Evolutionary conservation across 1,140 invertebrate genomes (phyloP).

Genomic region (Aphelinus atriplicis): DNA sequence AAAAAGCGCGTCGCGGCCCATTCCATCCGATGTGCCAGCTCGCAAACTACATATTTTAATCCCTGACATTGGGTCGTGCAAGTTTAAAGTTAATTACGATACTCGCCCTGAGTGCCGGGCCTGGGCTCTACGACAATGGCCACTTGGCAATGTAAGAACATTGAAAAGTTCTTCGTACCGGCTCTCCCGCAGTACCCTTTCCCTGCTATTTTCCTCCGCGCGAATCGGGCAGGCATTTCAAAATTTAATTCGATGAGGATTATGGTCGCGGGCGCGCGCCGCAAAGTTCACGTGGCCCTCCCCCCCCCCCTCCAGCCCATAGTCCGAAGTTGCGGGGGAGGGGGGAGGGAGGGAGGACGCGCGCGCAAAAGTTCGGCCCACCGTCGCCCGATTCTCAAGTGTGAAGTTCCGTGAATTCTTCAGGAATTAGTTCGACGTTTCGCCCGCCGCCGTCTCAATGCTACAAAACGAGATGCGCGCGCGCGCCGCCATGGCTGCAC

Average conservation of each 20-base stretch:
- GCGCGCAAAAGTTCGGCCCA: not conserved
- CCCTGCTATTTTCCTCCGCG: not conserved
- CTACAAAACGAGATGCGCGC: not conserved
- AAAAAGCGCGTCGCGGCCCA: not conserved
- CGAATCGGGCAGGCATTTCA: slow-evolving; percentile 2
- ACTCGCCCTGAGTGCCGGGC: not conserved
- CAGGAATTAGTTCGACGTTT: slow-evolving; percentile 8
- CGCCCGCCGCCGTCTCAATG: not conserved
- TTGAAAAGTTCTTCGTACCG: not conserved
- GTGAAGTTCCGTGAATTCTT: slow-evolving; percentile 16
- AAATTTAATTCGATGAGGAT: slow-evolving; percentile 26
- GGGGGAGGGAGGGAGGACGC: not conserved
- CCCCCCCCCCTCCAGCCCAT: not conserved
- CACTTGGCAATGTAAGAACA: slow-evolving; percentile 12
- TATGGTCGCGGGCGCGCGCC: slow-evolving; percentile 1
- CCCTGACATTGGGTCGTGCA: not conserved
- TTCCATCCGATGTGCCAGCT: not conserved
- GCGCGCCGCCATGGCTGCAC: not conserved
- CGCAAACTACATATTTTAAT: slow-evolving; percentile 21
- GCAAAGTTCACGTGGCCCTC: not conserved
- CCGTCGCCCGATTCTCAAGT: not conserved
- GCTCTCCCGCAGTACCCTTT: not conserved
- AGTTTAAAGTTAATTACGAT: slow-evolving; percentile 24
- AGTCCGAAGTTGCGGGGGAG: not conserved
- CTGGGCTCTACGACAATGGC: not conserved